Conservation (phyloP, 2,888 invertebrate species). For the Tetrapedia diversipes region DNA sequence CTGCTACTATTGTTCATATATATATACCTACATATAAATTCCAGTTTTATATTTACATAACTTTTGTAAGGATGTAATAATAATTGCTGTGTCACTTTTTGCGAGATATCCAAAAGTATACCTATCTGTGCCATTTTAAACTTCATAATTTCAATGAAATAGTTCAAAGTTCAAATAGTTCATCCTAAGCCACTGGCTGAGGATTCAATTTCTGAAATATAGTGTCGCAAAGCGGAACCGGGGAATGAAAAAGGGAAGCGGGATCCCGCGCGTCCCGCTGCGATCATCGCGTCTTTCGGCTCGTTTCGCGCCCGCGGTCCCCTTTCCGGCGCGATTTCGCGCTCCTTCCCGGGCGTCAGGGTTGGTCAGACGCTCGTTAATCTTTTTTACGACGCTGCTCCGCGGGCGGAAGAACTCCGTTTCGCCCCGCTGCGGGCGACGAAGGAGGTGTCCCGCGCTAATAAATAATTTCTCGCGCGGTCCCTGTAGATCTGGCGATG, state of each 20-base stretch:
- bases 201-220: too few species aligned
- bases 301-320: constrained; percentile 26
- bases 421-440: constrained; percentile 69
- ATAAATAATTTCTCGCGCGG: constrained; percentile 83
- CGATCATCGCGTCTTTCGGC: constrained; percentile 24
- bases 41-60: too few species aligned
- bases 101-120: too few species aligned
- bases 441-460: constrained; percentile 80
- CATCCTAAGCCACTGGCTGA: too few species aligned
- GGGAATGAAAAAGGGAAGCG: neutral
- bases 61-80: too few species aligned
- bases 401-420: constrained; percentile 70
- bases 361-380: constrained; percentile 76
- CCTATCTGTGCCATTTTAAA: too few species aligned
- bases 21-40: too few species aligned
- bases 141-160: too few species aligned
- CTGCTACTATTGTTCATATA: too few species aligned
- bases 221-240: neutral
- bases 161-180: too few species aligned
- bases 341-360: constrained; percentile 51
- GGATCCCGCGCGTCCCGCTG: neutral
- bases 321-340: constrained; percentile 58
- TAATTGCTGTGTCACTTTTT: too few species aligned
- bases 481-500: constrained; percentile 82
- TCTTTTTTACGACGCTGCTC: constrained; percentile 79